These are phyloP conservation scores for Drosophila suboccidentalis DNA, from an alignment of 2,888 invertebrate genomes.

Conservation along the genomic window DNA sequence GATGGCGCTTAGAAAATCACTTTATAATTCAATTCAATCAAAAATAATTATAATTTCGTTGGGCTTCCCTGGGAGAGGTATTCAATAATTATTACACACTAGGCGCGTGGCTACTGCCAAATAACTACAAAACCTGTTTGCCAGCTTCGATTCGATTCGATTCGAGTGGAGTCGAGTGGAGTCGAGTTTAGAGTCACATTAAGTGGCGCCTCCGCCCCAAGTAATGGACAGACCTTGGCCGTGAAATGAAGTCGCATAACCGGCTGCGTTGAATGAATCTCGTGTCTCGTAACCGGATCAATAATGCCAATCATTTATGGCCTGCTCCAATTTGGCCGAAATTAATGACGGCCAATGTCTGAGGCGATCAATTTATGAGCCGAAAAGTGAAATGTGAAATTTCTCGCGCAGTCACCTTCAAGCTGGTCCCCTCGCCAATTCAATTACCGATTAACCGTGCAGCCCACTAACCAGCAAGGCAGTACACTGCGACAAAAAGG, in stretches of 20 bases:
- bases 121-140: conserved; percentile 18
- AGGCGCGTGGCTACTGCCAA: conserved; percentile 13
- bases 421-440: neutral
- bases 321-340: conserved; percentile 43
- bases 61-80: conserved; percentile 5
- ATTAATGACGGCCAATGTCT: conserved; percentile 39
- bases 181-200: neutral
- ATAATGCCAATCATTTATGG: conserved; percentile 51
- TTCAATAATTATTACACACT: conserved; percentile 11
- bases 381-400: conserved; percentile 68
- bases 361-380: conserved; percentile 55
- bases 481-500: conserved; percentile 16
- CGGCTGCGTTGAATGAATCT: conserved; percentile 38
- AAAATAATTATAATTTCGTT: neutral
- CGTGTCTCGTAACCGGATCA: conserved; percentile 60
- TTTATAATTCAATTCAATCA: conserved; percentile 5
- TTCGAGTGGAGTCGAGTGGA: too few species aligned
- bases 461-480: neutral
- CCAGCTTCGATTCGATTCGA: neutral
- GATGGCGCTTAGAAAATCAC: neutral
- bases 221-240: conserved; percentile 53
- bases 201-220: conserved; percentile 12
- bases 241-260: conserved; percentile 48
- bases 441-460: conserved; percentile 4
- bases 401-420: conserved; percentile 16